Evolutionary conservation across 2,888 invertebrate species (phyloP).

Genomic region (Masnerella sp.): DNA sequence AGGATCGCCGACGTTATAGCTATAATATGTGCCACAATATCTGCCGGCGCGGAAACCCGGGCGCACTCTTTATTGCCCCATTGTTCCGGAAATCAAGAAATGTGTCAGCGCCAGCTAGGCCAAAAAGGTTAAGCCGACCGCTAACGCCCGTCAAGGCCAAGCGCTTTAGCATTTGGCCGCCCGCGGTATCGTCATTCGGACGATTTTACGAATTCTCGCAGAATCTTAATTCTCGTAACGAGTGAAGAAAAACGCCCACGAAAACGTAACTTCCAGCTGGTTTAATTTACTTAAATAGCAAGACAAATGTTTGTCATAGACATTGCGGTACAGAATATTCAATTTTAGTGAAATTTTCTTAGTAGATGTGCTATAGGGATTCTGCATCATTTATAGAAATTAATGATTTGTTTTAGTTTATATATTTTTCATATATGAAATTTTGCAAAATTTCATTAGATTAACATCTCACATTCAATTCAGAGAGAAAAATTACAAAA

Average conservation of each 20-base stretch:
- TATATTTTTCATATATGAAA: no score
- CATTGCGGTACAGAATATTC: no score
- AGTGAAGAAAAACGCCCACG: constrained; percentile 6
- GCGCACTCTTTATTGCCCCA: constrained; percentile 70
- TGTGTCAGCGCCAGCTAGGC: constrained; percentile 75
- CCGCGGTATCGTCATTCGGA: constrained; percentile 51
- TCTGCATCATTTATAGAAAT: no score
- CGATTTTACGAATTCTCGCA: constrained; percentile 53
- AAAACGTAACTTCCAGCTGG: constrained; percentile 33
- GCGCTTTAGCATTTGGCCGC: constrained; percentile 70
- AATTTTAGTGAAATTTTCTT: no score
- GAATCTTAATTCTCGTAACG: constrained; percentile 68
- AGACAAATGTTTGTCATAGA: no score
- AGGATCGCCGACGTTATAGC: constrained; percentile 41
- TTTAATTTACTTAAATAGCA: constrained; percentile 27
- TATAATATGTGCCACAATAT: constrained; percentile 53
- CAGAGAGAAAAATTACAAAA: no score
- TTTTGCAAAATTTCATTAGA: background rate
- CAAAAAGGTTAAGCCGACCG: constrained; percentile 69
- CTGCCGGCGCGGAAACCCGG: constrained; percentile 35
- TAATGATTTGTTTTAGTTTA: no score
- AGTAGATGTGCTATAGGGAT: no score
- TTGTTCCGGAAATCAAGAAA: constrained; percentile 77
- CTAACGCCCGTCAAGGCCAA: constrained; percentile 63
- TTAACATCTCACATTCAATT: no score